Evolutionary conservation across 1,140 invertebrate species (phyloP), one percentile per base, ranked within the genome.

Genomic region (Scaptodrosophila lebanonensis): DNA sequence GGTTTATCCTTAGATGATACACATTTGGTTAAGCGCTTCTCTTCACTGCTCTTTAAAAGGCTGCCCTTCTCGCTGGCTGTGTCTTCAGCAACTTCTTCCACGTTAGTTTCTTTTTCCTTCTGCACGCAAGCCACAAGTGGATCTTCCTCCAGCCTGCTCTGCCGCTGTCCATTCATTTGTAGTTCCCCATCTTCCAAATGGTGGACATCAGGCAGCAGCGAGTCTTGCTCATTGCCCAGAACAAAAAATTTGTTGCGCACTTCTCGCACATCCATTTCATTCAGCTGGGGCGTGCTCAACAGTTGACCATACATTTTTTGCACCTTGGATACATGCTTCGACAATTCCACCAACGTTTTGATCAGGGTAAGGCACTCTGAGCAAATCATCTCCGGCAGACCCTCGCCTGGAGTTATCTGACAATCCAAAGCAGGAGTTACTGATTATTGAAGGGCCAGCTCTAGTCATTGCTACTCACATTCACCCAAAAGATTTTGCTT

Each of bases 401-500:
- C 58, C 16, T 83, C 83, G 3, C 75, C 60, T 1, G 58, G 44
- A 0, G 59, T 64, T 22, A 75, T 85, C 72, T 84, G 29, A 9
- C 35, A 4, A 18, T 6, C 16, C 3, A 17, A 25, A 38, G 17
- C 33, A 13, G 6, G 2, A 9, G 12, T 9, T 20, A 20, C 27
- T 32, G 12, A 45, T 5, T 5, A 13, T 32, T 1, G 15, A 7
- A 36, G 9, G 30, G 18, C 12, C 11, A 15, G 0, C 0, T 12
- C n/a, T 0, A 0, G 2, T 17, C 18, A 16, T 18, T 1, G 11
- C 20, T 39, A 73, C 68, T 65, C 27, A 84, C 82, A 56, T 83
- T 64, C 17, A 85, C 66, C 69, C 69, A 77, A 27, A 85, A 85
- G 43, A 79, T 85, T 66, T 79, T 85, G 9, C 60, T 58, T 13